Conservation (phyloP, 2,113 vertebrate genomes). For the Athene cunicularia region DNA sequence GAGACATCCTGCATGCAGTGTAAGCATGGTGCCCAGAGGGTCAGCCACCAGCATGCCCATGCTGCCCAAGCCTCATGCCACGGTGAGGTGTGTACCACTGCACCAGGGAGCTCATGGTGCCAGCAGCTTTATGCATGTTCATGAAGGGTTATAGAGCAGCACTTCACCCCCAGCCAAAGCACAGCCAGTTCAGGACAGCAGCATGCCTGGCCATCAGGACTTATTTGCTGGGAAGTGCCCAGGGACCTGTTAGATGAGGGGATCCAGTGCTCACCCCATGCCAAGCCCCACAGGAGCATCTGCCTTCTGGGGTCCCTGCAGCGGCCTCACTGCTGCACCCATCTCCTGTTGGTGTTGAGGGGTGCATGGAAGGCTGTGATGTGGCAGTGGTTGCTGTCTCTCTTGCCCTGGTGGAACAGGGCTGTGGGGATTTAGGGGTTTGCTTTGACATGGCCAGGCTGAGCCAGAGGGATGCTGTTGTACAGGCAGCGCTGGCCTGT, state of each 20-base stretch:
- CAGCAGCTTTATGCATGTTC: background rate
- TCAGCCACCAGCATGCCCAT: background rate
- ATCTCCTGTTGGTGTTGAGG: background rate
- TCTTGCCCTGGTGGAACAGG: background rate
- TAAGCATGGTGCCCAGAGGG: accelerated
- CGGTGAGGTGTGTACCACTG: background rate
- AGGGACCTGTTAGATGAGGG: background rate
- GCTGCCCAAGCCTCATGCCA: background rate
- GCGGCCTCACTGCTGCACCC: background rate
- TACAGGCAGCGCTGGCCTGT: background rate
- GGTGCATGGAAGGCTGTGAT: background rate
- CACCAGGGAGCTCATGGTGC: background rate
- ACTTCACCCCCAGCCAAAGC: background rate
- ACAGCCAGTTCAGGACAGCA: background rate
- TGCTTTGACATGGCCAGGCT: background rate
- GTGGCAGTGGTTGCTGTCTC: background rate
- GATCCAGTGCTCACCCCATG: background rate
- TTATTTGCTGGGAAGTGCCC: background rate
- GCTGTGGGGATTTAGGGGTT: background rate
- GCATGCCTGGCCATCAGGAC: background rate
- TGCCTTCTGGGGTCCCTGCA: background rate
- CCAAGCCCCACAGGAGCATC: background rate
- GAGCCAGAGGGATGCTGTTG: background rate
- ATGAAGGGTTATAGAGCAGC: background rate
- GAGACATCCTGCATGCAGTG: background rate